Base-by-base conservation (phyloP, 2,113 vertebrate species). In the Triplophysa siluroides region DNA sequence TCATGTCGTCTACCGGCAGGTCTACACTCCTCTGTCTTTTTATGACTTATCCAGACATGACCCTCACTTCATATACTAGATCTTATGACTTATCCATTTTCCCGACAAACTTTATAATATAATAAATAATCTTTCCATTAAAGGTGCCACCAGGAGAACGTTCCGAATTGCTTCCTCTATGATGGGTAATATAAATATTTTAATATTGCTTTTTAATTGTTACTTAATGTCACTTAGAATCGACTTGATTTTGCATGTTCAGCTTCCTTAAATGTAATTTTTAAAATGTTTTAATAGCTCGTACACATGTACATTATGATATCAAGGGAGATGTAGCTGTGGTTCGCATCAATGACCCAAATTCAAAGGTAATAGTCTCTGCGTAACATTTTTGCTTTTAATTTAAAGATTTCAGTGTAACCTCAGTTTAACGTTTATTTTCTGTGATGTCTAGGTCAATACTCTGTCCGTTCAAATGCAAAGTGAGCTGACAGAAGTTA, bases 261-360 rank as follows among this genome's bases (percentile, higher is more conserved):
- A 12, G 14, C 23, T 56, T 0, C 38, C 19, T 75, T 60, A 56
- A 54, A 19, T 18, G 4, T 29, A 0, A 43, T 24, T 43, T 60
- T 29, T 13, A 10, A 10, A 0, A 43, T 33, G 26, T 60, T 29
- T n/a, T 13, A 18, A 18, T 80, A 98, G 97, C 89, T 62, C 92
- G 95, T 81, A 96, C 93, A 41, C 94, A 98, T 14, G 89, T 99
- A 16, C 95, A 89, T 90, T 98, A 92, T 88, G 95, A 96, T 81
- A 84, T 98, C 90, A 98, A 96, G 88, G 95, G 90, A 14, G 95
- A 97, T 38, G 96, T 99, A 2, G 97, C 97, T 1, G 94, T 99
- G 19, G 73, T 99, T 14, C 94, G 96, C 58, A 92, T 99, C 83
- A 97, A 95, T 70, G 93, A 94, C 1, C 98, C 98, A 4, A 94